These are phyloP conservation scores for Thereva nobilitata DNA, from an alignment of 2,888 invertebrate genomes.

Conservation along the genomic window DNA sequence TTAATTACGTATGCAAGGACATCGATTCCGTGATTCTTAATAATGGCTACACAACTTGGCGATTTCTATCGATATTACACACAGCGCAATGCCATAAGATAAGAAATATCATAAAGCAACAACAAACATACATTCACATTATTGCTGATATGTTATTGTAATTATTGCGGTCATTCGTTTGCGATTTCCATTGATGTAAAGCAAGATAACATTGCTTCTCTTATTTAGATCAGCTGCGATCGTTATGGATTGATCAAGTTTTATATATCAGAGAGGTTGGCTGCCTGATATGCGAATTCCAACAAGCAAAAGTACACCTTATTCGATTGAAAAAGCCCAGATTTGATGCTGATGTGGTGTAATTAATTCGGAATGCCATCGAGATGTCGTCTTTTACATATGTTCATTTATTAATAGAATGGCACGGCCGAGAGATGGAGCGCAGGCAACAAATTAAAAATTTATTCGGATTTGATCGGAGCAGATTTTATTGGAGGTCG, in stretches of 20 bases:
- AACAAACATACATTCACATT: too few relatives aligned
- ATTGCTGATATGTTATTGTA: too few relatives aligned
- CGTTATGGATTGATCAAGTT: slow-evolving; percentile 21
- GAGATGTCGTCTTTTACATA: neutral
- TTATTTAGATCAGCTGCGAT: slow-evolving; percentile 24
- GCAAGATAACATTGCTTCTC: slow-evolving; percentile 32
- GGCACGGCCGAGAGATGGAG: neutral
- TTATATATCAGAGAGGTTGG: neutral
- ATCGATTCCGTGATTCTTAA: slow-evolving; percentile 58
- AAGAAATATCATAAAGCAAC: too few relatives aligned
- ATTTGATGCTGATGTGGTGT: slow-evolving; percentile 30
- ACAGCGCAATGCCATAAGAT: too few relatives aligned
- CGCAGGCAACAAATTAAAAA: neutral
- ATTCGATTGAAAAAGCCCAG: slow-evolving; percentile 18
- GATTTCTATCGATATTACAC: too few relatives aligned
- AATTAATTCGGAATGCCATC: slow-evolving; percentile 29
- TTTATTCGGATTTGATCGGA: slow-evolving; percentile 3
- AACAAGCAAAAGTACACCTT: slow-evolving; percentile 14
- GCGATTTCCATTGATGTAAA: slow-evolving; percentile 32
- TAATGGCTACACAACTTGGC: slow-evolving; percentile 9
- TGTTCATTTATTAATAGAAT: neutral
- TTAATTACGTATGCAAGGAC: slow-evolving; percentile 60
- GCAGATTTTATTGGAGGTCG: neutral
- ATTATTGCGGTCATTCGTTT: too few relatives aligned
- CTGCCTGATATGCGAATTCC: slow-evolving; percentile 10